Evolutionary conservation across 2,888 invertebrate genomes (phyloP).

Genomic region (Megamerina dolium): DNA sequence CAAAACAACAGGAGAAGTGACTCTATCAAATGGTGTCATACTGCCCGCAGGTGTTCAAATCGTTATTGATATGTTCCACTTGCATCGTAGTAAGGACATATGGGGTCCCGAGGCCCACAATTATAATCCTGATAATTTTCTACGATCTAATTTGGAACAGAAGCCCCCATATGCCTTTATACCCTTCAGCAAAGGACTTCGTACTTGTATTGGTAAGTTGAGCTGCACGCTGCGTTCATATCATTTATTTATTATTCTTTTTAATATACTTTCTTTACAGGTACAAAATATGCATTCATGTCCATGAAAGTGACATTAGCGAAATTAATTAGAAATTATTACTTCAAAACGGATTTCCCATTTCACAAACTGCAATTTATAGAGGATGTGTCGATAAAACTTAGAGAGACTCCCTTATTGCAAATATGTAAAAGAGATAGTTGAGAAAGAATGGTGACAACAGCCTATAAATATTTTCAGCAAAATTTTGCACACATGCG

Average conservation of each 20-base stretch:
- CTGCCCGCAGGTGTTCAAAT: conserved; percentile 41
- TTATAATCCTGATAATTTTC: conserved; percentile 46
- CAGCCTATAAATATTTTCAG: too few species aligned
- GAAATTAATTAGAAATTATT: too few species aligned
- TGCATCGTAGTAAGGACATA: conserved; percentile 40
- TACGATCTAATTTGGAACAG: conserved; percentile 36
- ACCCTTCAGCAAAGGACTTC: conserved; percentile 45
- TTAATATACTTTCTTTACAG: conserved; percentile 23
- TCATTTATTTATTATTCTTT: too few species aligned
- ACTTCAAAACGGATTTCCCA: conserved; percentile 38
- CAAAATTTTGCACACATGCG: too few species aligned
- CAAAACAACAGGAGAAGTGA: conserved; percentile 30
- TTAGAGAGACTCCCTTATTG: conserved; percentile 32
- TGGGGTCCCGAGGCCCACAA: conserved; percentile 43
- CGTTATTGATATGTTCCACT: conserved; percentile 38
- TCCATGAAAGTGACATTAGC: too few species aligned
- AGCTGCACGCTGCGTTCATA: too few species aligned
- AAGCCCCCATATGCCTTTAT: conserved; percentile 44
- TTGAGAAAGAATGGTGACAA: too few species aligned
- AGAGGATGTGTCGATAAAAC: conserved; percentile 40
- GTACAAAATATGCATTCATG: conserved; percentile 40
- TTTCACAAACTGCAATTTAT: conserved; percentile 40
- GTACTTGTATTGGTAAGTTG: conserved; percentile 42
- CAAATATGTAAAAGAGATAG: conserved; percentile 26
- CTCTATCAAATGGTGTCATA: conserved; percentile 34